These are phyloP conservation scores for Schlechtendalia chinensis DNA, from an alignment of 1,140 invertebrate species.

Conservation along the genomic window DNA sequence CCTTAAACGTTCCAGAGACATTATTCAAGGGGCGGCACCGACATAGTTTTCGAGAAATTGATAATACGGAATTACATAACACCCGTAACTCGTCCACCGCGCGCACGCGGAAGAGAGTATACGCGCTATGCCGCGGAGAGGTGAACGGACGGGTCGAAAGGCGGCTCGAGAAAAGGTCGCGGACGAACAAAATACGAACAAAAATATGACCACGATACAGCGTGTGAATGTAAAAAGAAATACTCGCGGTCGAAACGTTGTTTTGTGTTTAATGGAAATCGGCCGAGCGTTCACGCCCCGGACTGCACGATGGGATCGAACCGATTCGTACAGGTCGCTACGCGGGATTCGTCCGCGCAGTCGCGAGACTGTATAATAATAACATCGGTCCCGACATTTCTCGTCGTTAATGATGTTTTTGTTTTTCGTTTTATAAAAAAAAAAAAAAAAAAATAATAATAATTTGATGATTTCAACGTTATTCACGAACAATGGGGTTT, in stretches of 20 bases:
- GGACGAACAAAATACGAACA: slow-evolving; percentile 1
- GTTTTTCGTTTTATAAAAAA: too few relatives aligned
- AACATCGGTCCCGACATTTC: too few relatives aligned
- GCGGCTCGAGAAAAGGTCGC: slow-evolving; percentile 9
- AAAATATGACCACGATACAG: not conserved
- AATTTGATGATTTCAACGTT: too few relatives aligned
- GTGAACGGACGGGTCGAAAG: slow-evolving; percentile 10
- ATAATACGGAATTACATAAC: slow-evolving; percentile 40
- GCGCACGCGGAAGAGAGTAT: not conserved
- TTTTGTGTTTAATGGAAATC: slow-evolving; percentile 17
- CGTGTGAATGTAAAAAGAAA: not conserved
- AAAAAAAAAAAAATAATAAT: too few relatives aligned
- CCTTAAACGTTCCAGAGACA: slow-evolving; percentile 37
- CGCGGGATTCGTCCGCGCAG: not conserved
- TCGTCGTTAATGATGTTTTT: too few relatives aligned
- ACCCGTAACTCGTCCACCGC: slow-evolving; percentile 13
- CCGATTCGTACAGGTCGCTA: not conserved
- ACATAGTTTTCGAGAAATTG: slow-evolving; percentile 42
- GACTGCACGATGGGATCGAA: not conserved
- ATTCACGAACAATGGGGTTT: too few relatives aligned
- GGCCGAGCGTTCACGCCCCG: not conserved
- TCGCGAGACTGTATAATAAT: not conserved
- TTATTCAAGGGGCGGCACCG: slow-evolving; percentile 41
- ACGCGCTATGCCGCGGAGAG: not conserved
- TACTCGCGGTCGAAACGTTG: slow-evolving; percentile 1